These are phyloP conservation scores for Morpho achilles DNA, from an alignment of 2,888 invertebrate genomes.

Conservation along the genomic window DNA sequence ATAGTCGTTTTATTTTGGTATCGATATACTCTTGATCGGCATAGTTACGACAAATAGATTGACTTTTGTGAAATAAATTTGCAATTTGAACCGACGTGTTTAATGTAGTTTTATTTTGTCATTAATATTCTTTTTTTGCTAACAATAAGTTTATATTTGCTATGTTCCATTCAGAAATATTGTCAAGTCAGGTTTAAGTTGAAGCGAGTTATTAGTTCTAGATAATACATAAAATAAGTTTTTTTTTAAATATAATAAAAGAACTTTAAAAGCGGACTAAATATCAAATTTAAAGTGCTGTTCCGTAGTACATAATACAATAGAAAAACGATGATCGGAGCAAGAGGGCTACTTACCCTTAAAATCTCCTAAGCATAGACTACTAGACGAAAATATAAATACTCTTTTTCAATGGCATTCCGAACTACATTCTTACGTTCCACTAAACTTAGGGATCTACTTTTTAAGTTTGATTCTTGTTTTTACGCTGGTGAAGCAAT, in stretches of 20 bases:
- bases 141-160: slow-evolving; percentile 7
- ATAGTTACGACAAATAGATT: slow-evolving; percentile 8
- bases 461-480: too few species aligned
- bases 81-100: slow-evolving; percentile 25
- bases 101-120: slow-evolving; percentile 19
- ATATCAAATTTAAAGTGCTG: not conserved
- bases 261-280: not conserved
- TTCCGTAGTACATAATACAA: not conserved
- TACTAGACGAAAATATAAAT: too few species aligned
- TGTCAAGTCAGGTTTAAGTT: slow-evolving; percentile 13
- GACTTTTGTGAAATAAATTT: slow-evolving; percentile 24
- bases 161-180: slow-evolving; percentile 4
- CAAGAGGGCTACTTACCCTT: too few species aligned
- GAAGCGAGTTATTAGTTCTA: slow-evolving; percentile 14
- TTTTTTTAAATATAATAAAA: not conserved
- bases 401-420: too few species aligned
- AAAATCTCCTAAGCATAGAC: too few species aligned
- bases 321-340: too few species aligned
- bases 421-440: too few species aligned
- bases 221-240: slow-evolving; percentile 9
- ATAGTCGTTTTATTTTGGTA: slow-evolving; percentile 8
- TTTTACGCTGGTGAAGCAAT: too few species aligned
- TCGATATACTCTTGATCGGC: slow-evolving; percentile 4
- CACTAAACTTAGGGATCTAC: too few species aligned
- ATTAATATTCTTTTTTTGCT: slow-evolving; percentile 13